phyloP scores from a whole-genome alignment of 64 coral and sea anemone species.

The Stichodactyla helianthus region DNA sequence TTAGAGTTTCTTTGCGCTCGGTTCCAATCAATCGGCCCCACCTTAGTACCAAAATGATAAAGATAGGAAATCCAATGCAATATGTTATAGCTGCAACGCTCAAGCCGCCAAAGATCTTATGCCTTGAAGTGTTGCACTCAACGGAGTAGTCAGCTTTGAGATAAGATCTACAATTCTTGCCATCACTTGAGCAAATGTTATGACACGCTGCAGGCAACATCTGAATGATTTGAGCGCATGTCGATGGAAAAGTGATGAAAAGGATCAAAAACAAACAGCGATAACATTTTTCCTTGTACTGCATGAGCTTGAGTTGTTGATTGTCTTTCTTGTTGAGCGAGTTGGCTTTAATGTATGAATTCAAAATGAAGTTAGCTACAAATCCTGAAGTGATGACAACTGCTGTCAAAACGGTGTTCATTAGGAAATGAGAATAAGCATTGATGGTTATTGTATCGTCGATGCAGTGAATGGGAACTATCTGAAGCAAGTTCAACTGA shows the following conservation, averaged over 20 bases:
- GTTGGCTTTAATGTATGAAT: not conserved
- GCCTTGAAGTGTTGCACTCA: not conserved
- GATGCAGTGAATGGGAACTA: constrained; percentile 40
- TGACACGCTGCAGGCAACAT: not conserved
- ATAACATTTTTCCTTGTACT: not conserved
- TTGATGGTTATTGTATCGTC: constrained; percentile 14
- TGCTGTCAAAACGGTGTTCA: constrained; percentile 35
- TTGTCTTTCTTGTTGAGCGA: constrained; percentile 3
- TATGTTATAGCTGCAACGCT: not conserved
- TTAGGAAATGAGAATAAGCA: not conserved
- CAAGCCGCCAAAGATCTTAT: not conserved
- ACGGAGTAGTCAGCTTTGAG: not conserved
- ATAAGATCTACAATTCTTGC: not conserved
- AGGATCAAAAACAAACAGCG: not conserved
- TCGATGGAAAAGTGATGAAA: not conserved
- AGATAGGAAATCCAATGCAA: not conserved
- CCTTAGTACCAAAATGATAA: not conserved
- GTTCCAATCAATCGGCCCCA: too few species aligned
- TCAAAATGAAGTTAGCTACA: not conserved
- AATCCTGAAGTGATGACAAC: constrained; percentile 15
- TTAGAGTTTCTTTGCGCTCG: too few species aligned
- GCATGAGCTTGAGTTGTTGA: not conserved
- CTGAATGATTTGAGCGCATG: not conserved
- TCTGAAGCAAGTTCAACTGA: constrained; percentile 45
- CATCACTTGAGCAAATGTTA: not conserved